A percentile compares a stretch with the other conserved stretches of the same genome.
These are phyloP conservation scores for Lycocorax pyrrhopterus DNA, from an alignment of 2,113 vertebrate genomes.

Conservation along the genomic window DNA sequence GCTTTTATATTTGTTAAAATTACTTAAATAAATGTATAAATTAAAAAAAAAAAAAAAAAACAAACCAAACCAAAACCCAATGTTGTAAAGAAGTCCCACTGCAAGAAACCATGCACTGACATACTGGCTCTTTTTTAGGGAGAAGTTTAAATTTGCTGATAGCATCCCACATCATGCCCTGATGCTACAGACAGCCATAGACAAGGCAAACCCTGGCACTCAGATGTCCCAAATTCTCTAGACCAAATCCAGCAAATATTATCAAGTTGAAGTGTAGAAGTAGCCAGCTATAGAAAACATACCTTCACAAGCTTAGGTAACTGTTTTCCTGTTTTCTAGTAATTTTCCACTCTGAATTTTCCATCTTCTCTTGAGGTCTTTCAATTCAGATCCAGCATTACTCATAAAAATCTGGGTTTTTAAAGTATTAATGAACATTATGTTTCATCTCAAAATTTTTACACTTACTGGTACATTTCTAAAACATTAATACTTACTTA, in stretches of 20 bases:
- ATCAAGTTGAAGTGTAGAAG: neutral
- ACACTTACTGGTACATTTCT: neutral
- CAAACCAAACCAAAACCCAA: fast-evolving
- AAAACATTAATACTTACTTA: neutral
- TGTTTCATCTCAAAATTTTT: neutral
- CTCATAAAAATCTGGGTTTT: neutral
- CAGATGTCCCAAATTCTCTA: neutral
- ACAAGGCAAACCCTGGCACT: neutral
- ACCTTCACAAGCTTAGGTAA: neutral
- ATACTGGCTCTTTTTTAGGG: neutral
- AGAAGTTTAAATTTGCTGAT: neutral
- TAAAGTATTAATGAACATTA: neutral
- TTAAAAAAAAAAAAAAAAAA: no score
- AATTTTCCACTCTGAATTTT: neutral
- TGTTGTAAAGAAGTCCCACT: neutral
- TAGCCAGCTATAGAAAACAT: neutral
- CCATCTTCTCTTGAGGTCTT: neutral
- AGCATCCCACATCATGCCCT: fast-evolving
- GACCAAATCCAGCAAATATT: neutral
- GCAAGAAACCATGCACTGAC: fast-evolving
- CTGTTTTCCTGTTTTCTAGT: neutral
- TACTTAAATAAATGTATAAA: fast-evolving
- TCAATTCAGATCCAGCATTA: neutral
- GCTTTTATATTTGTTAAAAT: neutral
- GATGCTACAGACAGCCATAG: fast-evolving